These are phyloP conservation scores for Macrochelys suwanniensis DNA, from an alignment of 2,797 vertebrate species.

Conservation along the genomic window DNA sequence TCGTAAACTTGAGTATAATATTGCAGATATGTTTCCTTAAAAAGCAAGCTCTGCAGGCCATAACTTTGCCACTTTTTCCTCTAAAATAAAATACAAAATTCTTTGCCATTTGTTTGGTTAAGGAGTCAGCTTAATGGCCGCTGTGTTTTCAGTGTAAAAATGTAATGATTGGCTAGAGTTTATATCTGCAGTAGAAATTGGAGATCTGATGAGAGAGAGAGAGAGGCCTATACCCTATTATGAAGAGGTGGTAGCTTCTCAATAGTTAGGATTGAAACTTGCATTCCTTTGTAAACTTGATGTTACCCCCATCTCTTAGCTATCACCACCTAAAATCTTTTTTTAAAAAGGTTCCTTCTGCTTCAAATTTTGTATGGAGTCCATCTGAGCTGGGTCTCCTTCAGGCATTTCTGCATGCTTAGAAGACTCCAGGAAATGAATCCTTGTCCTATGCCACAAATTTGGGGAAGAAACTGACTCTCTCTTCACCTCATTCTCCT, in stretches of 20 bases:
- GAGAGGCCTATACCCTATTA: neutral
- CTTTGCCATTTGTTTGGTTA: neutral
- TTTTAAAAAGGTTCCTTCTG: neutral
- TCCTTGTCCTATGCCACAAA: neutral
- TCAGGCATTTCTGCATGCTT: neutral
- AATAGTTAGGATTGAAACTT: neutral
- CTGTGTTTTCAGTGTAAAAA: neutral
- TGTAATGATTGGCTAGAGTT: neutral
- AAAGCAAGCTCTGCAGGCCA: neutral
- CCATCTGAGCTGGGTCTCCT: neutral
- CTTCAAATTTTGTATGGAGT: neutral
- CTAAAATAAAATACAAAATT: neutral
- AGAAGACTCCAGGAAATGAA: neutral
- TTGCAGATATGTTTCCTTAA: neutral
- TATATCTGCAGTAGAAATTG: neutral
- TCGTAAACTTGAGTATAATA: constrained; percentile 31
- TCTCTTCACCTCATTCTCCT: neutral
- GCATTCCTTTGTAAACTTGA: neutral
- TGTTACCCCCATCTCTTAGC: neutral
- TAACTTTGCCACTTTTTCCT: constrained; percentile 31
- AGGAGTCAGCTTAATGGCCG: neutral
- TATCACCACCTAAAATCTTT: neutral
- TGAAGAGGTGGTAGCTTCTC: neutral
- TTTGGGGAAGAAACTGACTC: neutral
- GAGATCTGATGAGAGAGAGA: neutral